A percentile compares a stretch with the other conserved stretches of the same genome.
Evolutionary conservation across 1,140 invertebrate species (phyloP).

Genomic region (Chrysomallon squamiferum): DNA sequence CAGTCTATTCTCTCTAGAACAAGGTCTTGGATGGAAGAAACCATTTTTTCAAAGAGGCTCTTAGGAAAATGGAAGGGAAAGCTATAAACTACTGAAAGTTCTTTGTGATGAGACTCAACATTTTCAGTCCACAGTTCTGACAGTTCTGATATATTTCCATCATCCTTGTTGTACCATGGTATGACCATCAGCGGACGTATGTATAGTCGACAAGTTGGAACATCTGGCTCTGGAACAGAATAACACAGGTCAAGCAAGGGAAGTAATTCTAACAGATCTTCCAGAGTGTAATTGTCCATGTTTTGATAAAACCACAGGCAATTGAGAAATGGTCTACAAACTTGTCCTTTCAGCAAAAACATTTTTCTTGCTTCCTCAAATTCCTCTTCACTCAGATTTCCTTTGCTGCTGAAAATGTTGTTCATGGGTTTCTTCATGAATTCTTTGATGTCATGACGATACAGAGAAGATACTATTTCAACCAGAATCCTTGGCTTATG

Average conservation of each 20-base stretch:
- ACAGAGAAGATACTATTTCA: conserved; percentile 45
- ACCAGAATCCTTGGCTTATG: conserved; percentile 50
- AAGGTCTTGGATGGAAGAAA: conserved; percentile 42
- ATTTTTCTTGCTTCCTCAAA: conserved; percentile 39
- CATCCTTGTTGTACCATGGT: conserved; percentile 55
- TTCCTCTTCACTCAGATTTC: conserved; percentile 36
- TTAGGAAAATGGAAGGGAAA: conserved; percentile 42
- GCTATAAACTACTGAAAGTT: conserved; percentile 34
- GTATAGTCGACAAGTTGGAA: conserved; percentile 36
- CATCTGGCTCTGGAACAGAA: conserved; percentile 51
- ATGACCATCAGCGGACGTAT: conserved; percentile 51
- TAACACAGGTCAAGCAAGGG: conserved; percentile 53
- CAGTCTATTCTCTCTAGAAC: conserved; percentile 52
- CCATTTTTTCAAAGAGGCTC: conserved; percentile 48
- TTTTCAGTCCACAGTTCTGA: conserved; percentile 41
- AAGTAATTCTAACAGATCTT: conserved; percentile 49
- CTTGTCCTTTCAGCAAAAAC: conserved; percentile 49
- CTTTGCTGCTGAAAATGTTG: conserved; percentile 53
- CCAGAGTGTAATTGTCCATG: conserved; percentile 36
- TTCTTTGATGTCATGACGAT: conserved; percentile 49
- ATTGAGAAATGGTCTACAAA: conserved; percentile 56
- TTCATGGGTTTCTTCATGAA: conserved; percentile 47
- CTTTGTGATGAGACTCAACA: conserved; percentile 18
- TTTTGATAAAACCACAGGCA: conserved; percentile 56
- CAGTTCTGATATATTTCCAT: conserved; percentile 20